These are phyloP conservation scores for Penaeus japonicus DNA, from an alignment of 1,140 invertebrate species.

Conservation along the genomic window DNA sequence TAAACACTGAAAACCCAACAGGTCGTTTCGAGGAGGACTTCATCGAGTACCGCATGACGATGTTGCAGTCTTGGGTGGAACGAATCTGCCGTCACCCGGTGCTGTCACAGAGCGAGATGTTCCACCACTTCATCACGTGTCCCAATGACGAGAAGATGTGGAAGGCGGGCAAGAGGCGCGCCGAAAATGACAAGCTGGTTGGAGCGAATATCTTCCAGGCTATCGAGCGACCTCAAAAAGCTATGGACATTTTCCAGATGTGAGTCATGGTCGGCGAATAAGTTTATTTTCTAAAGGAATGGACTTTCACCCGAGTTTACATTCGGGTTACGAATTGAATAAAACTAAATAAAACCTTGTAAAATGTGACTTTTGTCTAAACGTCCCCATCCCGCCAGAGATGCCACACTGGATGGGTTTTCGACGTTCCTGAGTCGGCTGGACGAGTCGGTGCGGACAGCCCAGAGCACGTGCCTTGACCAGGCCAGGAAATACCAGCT, in stretches of 20 bases:
- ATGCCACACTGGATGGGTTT: conserved; percentile 70
- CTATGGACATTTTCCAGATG: too few species aligned
- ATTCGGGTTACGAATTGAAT: too few species aligned
- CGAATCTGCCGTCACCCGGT: conserved; percentile 96
- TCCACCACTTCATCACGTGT: conserved; percentile 96
- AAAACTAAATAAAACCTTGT: too few species aligned
- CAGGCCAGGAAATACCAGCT: conserved; percentile 88
- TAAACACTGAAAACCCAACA: conserved; percentile 60
- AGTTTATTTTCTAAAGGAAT: too few species aligned
- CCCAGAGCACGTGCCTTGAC: conserved; percentile 81
- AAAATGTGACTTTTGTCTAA: too few species aligned
- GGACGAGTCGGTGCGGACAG: conserved; percentile 83
- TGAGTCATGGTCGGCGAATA: too few species aligned
- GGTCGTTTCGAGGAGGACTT: conserved; percentile 95
- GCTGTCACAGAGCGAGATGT: conserved; percentile 84
- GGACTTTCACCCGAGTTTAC: too few species aligned
- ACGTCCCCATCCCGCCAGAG: conserved; percentile 58
- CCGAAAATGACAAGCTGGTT: conserved; percentile 91
- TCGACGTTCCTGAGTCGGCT: conserved; percentile 76
- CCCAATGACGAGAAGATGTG: conserved; percentile 93
- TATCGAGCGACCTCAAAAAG: conserved; percentile 74
- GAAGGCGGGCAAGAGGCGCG: conserved; percentile 94
- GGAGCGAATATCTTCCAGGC: conserved; percentile 92
- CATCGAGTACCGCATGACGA: conserved; percentile 90
- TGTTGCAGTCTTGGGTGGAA: conserved; percentile 95